Conservation (phyloP, 2,113 vertebrate species). For the Varanus salvator region DNA sequence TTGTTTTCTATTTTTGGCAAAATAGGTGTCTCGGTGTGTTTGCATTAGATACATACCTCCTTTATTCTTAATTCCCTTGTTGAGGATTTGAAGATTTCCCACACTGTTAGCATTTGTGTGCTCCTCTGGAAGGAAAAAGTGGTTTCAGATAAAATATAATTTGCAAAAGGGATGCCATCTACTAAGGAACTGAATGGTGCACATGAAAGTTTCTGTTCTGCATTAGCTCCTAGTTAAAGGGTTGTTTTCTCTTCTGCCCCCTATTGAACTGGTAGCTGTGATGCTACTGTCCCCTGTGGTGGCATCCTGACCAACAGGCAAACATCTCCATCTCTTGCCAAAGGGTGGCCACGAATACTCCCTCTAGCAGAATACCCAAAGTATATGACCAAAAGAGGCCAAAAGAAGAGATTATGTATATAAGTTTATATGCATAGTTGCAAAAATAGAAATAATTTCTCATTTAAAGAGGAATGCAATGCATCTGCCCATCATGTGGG, state of each 20-base stretch:
- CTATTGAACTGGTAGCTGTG: neutral
- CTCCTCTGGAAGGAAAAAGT: neutral
- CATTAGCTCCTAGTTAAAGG: neutral
- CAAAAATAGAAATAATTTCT: no score
- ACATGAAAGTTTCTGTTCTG: neutral
- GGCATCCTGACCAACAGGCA: no score
- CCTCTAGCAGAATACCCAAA: no score
- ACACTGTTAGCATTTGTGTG: neutral
- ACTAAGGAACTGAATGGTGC: no score
- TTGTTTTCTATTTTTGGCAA: neutral
- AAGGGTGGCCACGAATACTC: no score
- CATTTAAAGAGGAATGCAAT: no score
- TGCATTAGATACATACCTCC: neutral
- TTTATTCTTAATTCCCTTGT: neutral
- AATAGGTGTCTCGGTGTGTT: neutral
- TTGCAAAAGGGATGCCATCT: neutral
- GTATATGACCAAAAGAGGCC: no score
- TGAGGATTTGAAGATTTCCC: neutral
- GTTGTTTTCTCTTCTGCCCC: neutral
- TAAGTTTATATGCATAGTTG: no score
- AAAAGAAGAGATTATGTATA: no score
- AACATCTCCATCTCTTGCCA: neutral
- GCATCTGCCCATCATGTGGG: no score
- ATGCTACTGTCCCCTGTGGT: neutral
- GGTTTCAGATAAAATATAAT: neutral